phyloP scores from a whole-genome alignment of 2,797 vertebrate species.

The Sphenodon punctatus region DNA sequence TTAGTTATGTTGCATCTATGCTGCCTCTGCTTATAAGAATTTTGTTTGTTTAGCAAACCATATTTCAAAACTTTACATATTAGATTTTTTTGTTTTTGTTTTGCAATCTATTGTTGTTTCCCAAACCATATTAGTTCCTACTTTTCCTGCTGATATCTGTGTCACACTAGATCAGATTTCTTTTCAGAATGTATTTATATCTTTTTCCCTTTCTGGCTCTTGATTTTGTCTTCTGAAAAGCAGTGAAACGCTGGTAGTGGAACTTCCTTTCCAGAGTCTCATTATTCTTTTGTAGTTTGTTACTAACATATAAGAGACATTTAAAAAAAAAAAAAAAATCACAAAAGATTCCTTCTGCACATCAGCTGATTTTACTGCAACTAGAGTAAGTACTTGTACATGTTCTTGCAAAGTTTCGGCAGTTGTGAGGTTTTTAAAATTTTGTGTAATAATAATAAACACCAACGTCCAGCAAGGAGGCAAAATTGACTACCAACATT shows the following conservation, averaged over 20 bases:
- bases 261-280: not conserved
- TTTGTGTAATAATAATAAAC: not conserved
- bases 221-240: not conserved
- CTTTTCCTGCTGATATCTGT: not conserved
- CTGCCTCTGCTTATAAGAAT: not conserved
- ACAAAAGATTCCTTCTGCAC: not conserved
- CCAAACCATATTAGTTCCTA: no score
- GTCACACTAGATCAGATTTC: not conserved
- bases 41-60: not conserved
- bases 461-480: no score
- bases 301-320: not conserved
- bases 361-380: not conserved
- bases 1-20: not conserved
- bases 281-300: no score
- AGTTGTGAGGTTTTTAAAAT: conserved; percentile 23
- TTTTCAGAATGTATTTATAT: not conserved
- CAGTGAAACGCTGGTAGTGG: not conserved
- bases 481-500: not conserved
- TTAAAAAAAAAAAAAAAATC: no score
- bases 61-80: not conserved
- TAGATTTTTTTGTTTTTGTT: not conserved
- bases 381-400: not conserved
- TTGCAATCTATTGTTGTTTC: not conserved
- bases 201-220: not conserved
- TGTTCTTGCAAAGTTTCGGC: not conserved